phyloP scores from a whole-genome alignment of 2,888 invertebrate genomes.

The Drosophila meridiana region DNA sequence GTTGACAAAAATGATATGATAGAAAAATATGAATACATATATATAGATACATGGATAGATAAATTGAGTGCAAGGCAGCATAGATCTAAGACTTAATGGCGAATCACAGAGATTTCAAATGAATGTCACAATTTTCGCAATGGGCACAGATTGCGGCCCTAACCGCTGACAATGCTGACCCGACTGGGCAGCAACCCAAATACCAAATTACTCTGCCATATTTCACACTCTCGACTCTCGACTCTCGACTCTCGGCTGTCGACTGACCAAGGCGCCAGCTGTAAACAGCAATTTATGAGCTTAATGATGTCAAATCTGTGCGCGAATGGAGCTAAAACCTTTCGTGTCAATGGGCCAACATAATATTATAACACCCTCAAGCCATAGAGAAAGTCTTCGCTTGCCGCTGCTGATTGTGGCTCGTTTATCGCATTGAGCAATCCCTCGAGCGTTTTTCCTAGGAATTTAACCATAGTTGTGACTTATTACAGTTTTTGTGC shows the following conservation, averaged over 20 bases:
- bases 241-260: background rate
- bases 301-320: slow-evolving; percentile 68
- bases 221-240: slow-evolving; percentile 69
- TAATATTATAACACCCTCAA: slow-evolving; percentile 60
- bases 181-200: slow-evolving; percentile 51
- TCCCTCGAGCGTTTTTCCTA: slow-evolving; percentile 54
- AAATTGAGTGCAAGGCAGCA: slow-evolving; percentile 52
- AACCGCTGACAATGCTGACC: slow-evolving; percentile 52
- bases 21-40: slow-evolving; percentile 42
- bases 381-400: slow-evolving; percentile 65
- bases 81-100: slow-evolving; percentile 26
- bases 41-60: slow-evolving; percentile 8
- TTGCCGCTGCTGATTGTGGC: slow-evolving; percentile 26
- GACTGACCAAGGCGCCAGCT: slow-evolving; percentile 34
- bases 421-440: slow-evolving; percentile 53
- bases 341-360: slow-evolving; percentile 70
- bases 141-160: slow-evolving; percentile 43
- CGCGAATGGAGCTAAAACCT: slow-evolving; percentile 39
- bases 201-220: slow-evolving; percentile 63
- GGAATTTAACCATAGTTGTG: slow-evolving; percentile 46
- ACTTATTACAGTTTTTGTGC: slow-evolving; percentile 40
- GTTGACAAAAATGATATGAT: slow-evolving; percentile 42
- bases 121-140: slow-evolving; percentile 66
- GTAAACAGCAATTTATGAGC: slow-evolving; percentile 49
- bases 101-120: slow-evolving; percentile 18